These are phyloP conservation scores for Hemiscyllium ocellatum DNA, from an alignment of 2,113 vertebrate genomes.

Conservation along the genomic window DNA sequence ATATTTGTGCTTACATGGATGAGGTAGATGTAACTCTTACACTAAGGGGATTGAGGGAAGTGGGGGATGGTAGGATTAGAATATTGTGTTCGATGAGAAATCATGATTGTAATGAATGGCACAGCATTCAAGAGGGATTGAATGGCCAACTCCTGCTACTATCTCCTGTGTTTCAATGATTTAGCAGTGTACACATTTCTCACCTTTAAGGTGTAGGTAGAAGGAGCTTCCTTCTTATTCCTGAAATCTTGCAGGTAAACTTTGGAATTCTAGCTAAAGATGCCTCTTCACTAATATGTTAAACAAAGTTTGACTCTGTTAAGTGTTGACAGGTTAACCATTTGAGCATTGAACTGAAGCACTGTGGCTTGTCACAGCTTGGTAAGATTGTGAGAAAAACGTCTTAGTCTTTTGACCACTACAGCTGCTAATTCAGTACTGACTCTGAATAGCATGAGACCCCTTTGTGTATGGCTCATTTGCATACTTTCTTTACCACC, in stretches of 20 bases:
- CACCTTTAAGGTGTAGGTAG: background rate
- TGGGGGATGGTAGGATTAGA: too few relatives aligned
- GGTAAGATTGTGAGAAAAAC: background rate
- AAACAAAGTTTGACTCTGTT: background rate
- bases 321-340: background rate
- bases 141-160: too few relatives aligned
- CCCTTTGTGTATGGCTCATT: background rate
- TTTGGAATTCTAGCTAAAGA: background rate
- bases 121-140: too few relatives aligned
- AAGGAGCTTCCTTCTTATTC: background rate
- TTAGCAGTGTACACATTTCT: background rate
- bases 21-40: too few relatives aligned
- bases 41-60: too few relatives aligned
- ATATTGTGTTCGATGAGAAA: too few relatives aligned
- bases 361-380: background rate
- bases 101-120: too few relatives aligned
- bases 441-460: background rate
- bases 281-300: background rate
- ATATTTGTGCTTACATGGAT: too few relatives aligned
- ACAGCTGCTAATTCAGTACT: background rate
- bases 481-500: background rate
- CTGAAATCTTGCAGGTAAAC: background rate
- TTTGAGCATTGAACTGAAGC: background rate
- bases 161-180: too few relatives aligned
- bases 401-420: background rate